Evolutionary conservation across 2,888 invertebrate species (phyloP), one percentile per base, ranked within the genome.

Genomic region (Thumatha senex): DNA sequence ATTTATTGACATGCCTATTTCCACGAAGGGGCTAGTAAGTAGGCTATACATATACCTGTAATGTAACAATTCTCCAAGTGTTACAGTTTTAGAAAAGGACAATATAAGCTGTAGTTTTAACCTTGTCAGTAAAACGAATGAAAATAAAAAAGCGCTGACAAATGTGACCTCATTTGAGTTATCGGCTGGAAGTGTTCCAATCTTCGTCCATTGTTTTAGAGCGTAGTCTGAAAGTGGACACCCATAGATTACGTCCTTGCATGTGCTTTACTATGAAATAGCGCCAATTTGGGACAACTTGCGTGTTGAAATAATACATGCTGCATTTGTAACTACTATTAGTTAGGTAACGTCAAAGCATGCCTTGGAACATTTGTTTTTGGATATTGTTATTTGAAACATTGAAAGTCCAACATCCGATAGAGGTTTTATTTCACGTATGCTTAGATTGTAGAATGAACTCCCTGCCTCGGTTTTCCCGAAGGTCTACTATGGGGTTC

Each of bases 131-230:
- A 52, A 59, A 53, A 66, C 64, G 60, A 67, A 67, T 58, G 66
- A 62, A 63, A 72, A 67, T 57, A 46, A 53, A 65, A 70, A 74
- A 29, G 69, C 73, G 64, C 58, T 65, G 65, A 61, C 61, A 62
- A 77, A 79, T 83, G 80, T 78, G 86, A 84, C 86, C 86, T 74
- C 80, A 74, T 84, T 86, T 78, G 63, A 79, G 72, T 77, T 79
- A 84, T 84, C 76, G 74, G 75, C 79, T 87, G 86, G 86, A 86
- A 80, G 73, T 67, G 70, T 70, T 84, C 86, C 86, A 86, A 86
- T 82, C 76, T 77, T 60, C 56, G 61, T 54, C 72, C 74, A 78
- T 83, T 84, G 83, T 85, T 78, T 83, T 67, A 72, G 68, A 56
- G 46, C 59, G 43, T 31, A 65, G 57, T 73, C 67, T 54, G 58